These are phyloP conservation scores for Notamacropus eugenii DNA, from an alignment of 2,797 vertebrate genomes.

Conservation along the genomic window DNA sequence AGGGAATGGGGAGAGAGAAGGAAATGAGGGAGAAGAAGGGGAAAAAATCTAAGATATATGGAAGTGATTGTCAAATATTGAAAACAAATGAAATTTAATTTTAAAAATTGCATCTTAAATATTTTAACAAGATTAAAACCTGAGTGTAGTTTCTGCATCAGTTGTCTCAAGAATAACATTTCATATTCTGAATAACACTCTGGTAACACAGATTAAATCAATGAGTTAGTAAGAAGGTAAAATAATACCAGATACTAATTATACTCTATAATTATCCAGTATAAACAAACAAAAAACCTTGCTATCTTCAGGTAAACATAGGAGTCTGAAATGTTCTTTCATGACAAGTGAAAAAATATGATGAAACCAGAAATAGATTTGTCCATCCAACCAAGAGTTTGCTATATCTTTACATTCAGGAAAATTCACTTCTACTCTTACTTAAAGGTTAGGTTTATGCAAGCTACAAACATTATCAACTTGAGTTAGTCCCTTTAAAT, in stretches of 20 bases:
- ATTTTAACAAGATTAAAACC: slow-evolving; percentile 11
- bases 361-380: not conserved
- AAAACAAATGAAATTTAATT: no score
- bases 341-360: not conserved
- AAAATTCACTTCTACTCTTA: slow-evolving; percentile 19
- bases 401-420: not conserved
- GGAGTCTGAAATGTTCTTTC: not conserved
- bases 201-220: not conserved
- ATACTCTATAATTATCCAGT: not conserved
- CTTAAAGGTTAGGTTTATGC: slow-evolving; percentile 7
- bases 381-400: slow-evolving; percentile 7
- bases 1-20: no score
- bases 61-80: no score
- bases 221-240: not conserved
- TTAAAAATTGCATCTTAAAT: slow-evolving; percentile 5
- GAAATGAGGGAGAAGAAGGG: no score
- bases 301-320: not conserved
- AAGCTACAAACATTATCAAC: not conserved
- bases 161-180: slow-evolving; percentile 17
- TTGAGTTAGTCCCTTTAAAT: slow-evolving; percentile 8
- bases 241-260: not conserved
- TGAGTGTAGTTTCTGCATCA: not conserved
- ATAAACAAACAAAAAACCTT: not conserved
- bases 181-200: slow-evolving; percentile 10
- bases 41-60: no score